Evolutionary conservation across 2,797 vertebrate genomes (phyloP), one percentile per base, ranked within the genome.

Genomic region (Clarias pachynema): DNA sequence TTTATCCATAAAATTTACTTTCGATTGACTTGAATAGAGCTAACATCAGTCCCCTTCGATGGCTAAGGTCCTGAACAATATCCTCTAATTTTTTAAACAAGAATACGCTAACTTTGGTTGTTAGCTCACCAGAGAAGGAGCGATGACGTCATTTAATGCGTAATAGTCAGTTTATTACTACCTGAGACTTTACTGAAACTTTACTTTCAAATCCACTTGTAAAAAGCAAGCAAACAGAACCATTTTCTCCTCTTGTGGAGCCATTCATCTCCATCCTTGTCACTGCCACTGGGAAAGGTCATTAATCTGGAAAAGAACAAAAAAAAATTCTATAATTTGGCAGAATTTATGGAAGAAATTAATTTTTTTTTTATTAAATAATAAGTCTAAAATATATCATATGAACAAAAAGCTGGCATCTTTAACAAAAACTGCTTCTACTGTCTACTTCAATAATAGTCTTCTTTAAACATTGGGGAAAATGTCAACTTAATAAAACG

Each of bases 211-310:
- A 88, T 88, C 86, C 72, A 94, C 92, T 91, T 90, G 75, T 83
- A 81, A 83, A 75, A 74, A 77, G 79, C 81, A 85, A 77, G 66
- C 83, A 86, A 84, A 81, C n/a, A 85, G 85, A 69, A 83, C 69
- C 69, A 49, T 84, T 86, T 87, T 88, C 86, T 89, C 88, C 79
- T 91, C 88, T 89, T 91, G 82, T 91, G 90, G 90, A 91, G 77
- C 84, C 89, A 86, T 83, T 88, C 70, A 92, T 91, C 91, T 93
- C 92, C 92, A 93, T 93, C 93, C 93, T 92, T 89, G 91, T 92
- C 87, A 90, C 91, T 93, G 92, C 91, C 91, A 91, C 91, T 92
- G 91, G 93, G 92, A 92, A 94, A 94, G 93, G 75, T 70, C 75
- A 86, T 84, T 60, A 82, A 84, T 82, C 89, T 89, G 57, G n/a